Conservation (phyloP, 2,797 vertebrate species). For the Anabas testudineus region DNA sequence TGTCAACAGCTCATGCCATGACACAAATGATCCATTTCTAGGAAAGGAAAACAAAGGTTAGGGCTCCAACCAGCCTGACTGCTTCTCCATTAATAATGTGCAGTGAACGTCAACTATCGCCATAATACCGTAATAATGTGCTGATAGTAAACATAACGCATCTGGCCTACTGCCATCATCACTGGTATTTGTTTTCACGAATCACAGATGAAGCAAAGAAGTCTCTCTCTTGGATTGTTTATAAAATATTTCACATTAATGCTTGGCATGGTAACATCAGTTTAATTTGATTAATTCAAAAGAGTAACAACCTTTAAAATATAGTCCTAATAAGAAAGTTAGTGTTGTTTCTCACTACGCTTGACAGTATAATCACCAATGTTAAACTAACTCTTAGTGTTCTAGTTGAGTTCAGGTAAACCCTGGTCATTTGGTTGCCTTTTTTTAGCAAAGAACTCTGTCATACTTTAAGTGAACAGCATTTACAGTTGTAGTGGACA, state of each 20-base stretch:
- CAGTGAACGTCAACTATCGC: not conserved
- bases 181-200: conserved; percentile 4
- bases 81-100: conserved; percentile 1
- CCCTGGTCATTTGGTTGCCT: not conserved
- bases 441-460: conserved; percentile 20
- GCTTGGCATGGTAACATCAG: not conserved
- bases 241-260: not conserved
- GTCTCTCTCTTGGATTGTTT: not conserved
- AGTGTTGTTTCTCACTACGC: not conserved
- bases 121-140: not conserved
- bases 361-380: not conserved
- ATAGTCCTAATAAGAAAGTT: not conserved
- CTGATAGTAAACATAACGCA: conserved; percentile 3
- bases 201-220: not conserved
- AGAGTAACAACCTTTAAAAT: not conserved
- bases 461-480: conserved; percentile 33
- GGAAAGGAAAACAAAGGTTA: too few relatives aligned
- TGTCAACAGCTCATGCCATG: conserved; percentile 26
- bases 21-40: conserved; percentile 22
- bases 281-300: conserved; percentile 7
- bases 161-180: not conserved
- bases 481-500: conserved; percentile 52
- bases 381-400: too few relatives aligned
- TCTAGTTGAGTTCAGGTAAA: too few relatives aligned
- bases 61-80: conserved; percentile 6